A percentile compares a stretch with the other conserved stretches of the same genome.
These are phyloP conservation scores for Dicentrarchus labrax DNA, from an alignment of 2,113 vertebrate species.

Conservation along the genomic window DNA sequence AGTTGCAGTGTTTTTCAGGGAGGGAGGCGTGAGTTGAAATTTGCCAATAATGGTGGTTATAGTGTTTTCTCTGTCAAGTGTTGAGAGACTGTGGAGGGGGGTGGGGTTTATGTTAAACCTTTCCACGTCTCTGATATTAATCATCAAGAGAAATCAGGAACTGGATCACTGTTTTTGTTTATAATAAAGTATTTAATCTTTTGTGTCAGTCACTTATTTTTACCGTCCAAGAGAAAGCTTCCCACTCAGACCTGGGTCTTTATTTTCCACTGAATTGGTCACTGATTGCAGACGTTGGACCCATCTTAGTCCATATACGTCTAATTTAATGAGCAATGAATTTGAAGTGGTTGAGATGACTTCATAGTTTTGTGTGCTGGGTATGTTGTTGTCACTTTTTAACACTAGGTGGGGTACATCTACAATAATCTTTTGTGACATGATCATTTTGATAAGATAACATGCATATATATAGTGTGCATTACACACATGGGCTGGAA, in stretches of 20 bases:
- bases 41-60: slow-evolving; percentile 29
- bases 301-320: too few species aligned
- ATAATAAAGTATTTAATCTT: slow-evolving; percentile 69
- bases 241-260: too few species aligned
- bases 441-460: slow-evolving; percentile 3
- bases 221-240: neutral
- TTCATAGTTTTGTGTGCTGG: neutral
- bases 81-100: slow-evolving; percentile 21
- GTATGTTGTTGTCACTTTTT: neutral
- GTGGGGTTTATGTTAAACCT: neutral
- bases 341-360: neutral
- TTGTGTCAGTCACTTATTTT: neutral
- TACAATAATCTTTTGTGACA: neutral
- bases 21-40: neutral
- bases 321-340: too few species aligned
- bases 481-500: neutral
- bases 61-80: slow-evolving; percentile 18
- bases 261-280: too few species aligned
- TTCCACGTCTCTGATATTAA: slow-evolving; percentile 14
- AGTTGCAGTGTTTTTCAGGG: slow-evolving; percentile 29
- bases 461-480: neutral
- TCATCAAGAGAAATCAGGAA: slow-evolving; percentile 39
- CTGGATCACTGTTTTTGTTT: slow-evolving; percentile 59
- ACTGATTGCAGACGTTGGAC: too few species aligned
- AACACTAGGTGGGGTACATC: slow-evolving; percentile 48